A percentile compares a stretch with the other conserved stretches of the same genome.
Evolutionary conservation across 2,888 invertebrate genomes (phyloP).

Genomic region (Phasia obesa): DNA sequence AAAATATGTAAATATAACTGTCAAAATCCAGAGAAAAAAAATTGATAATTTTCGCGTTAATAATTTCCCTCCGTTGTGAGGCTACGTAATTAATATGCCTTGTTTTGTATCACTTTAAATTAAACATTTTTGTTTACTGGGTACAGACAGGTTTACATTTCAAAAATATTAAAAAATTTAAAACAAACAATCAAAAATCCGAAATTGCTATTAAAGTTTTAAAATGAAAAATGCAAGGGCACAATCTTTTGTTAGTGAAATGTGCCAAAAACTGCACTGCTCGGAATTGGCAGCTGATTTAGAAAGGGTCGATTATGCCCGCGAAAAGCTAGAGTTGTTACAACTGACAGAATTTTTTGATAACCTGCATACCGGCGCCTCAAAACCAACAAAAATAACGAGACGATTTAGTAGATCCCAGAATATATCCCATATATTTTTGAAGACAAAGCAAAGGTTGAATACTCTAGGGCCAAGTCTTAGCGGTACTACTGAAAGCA

Average conservation of each 20-base stretch:
- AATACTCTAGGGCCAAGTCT: background rate
- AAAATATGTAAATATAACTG: too few species aligned
- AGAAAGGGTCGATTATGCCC: constrained; percentile 74
- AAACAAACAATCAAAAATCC: too few species aligned
- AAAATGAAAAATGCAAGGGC: constrained; percentile 22
- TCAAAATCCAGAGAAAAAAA: too few species aligned
- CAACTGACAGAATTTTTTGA: constrained; percentile 74
- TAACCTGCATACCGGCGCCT: background rate
- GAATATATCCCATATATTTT: constrained; percentile 4
- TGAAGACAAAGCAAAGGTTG: constrained; percentile 24
- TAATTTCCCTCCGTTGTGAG: too few species aligned
- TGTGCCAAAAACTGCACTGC: constrained; percentile 74
- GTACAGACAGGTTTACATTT: too few species aligned
- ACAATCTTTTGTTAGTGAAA: constrained; percentile 49
- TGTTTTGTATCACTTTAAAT: too few species aligned
- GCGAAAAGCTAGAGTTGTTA: constrained; percentile 72
- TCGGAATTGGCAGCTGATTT: constrained; percentile 72
- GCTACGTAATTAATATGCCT: too few species aligned
- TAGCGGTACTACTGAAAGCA: background rate
- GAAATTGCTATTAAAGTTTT: too few species aligned
- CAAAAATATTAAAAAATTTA: too few species aligned
- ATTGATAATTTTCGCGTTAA: too few species aligned
- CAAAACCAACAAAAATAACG: background rate
- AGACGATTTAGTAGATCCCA: background rate
- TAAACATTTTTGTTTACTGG: too few species aligned